These are phyloP conservation scores for Drosophila tripunctata DNA, from an alignment of 2,888 invertebrate species.

Conservation along the genomic window DNA sequence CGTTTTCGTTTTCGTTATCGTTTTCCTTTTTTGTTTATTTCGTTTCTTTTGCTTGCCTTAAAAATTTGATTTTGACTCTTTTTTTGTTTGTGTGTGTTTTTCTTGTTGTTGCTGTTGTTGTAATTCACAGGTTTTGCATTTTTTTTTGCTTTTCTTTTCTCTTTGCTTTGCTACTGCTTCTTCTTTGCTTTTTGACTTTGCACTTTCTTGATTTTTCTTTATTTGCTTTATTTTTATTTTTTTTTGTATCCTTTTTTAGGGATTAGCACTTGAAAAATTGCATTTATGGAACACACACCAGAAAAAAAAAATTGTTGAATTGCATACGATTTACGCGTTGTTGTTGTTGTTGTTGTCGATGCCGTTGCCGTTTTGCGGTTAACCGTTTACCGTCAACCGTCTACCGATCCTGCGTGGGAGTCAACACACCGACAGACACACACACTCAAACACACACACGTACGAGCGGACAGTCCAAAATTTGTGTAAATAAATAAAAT, in stretches of 20 bases:
- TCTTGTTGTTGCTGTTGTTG: slow-evolving; percentile 6
- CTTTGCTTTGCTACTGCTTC: not conserved
- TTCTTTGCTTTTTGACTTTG: slow-evolving; percentile 20
- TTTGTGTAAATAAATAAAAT: slow-evolving; percentile 45
- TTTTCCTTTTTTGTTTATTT: slow-evolving; percentile 8
- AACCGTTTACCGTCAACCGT: too few species aligned
- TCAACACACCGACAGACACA: slow-evolving; percentile 20
- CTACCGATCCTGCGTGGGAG: slow-evolving; percentile 42
- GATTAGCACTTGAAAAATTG: slow-evolving; percentile 34
- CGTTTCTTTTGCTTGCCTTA: not conserved
- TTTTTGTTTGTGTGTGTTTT: slow-evolving; percentile 26
- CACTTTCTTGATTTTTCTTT: slow-evolving; percentile 8
- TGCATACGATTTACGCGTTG: slow-evolving; percentile 4
- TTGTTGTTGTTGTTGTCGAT: too few species aligned
- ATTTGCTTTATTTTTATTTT: slow-evolving; percentile 2
- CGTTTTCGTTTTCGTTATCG: slow-evolving; percentile 9
- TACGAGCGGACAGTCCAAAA: slow-evolving; percentile 20
- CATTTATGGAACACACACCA: slow-evolving; percentile 47
- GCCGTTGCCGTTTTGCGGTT: too few species aligned
- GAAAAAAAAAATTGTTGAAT: slow-evolving; percentile 45
- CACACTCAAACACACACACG: slow-evolving; percentile 9
- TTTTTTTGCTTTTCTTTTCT: slow-evolving; percentile 15
- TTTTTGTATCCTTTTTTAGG: slow-evolving; percentile 3
- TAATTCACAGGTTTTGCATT: slow-evolving; percentile 32
- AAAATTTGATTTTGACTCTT: not conserved